phyloP scores from a whole-genome alignment of 1,140 invertebrate species.

The Pararge aegeria region DNA sequence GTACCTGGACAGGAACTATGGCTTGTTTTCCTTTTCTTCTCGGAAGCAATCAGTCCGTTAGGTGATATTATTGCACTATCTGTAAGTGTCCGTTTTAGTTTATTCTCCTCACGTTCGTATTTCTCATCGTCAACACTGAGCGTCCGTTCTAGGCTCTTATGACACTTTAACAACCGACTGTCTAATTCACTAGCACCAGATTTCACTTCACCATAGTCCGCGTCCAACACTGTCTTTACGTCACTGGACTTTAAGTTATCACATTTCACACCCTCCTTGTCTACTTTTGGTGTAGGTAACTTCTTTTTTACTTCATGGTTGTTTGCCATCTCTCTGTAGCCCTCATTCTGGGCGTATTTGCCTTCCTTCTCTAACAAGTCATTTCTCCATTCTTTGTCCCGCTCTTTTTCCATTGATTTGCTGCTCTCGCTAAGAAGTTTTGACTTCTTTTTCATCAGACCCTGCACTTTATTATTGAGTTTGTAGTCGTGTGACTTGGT shows the following conservation, averaged over 20 bases:
- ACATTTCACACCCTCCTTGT: slow-evolving; percentile 62
- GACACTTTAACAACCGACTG: slow-evolving; percentile 61
- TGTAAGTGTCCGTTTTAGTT: slow-evolving; percentile 63
- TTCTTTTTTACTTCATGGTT: slow-evolving; percentile 69
- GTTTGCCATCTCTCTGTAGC: slow-evolving; percentile 72
- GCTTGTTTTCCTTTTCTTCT: slow-evolving; percentile 80
- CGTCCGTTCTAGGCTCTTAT: slow-evolving; percentile 63
- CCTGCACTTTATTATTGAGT: slow-evolving; percentile 60
- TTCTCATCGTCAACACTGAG: slow-evolving; percentile 55
- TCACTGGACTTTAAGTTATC: slow-evolving; percentile 69
- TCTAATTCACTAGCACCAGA: slow-evolving; percentile 64
- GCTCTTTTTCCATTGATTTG: slow-evolving; percentile 55
- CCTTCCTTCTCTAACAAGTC: slow-evolving; percentile 70
- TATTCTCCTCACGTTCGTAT: slow-evolving; percentile 57
- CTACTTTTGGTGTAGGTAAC: slow-evolving; percentile 55
- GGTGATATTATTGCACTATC: slow-evolving; percentile 65
- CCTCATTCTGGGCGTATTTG: slow-evolving; percentile 75
- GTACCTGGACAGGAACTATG: slow-evolving; percentile 74
- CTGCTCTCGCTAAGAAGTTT: slow-evolving; percentile 53
- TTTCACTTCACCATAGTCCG: slow-evolving; percentile 55
- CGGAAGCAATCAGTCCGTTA: slow-evolving; percentile 73
- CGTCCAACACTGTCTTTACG: slow-evolving; percentile 57
- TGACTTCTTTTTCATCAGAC: slow-evolving; percentile 64
- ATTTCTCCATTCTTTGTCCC: slow-evolving; percentile 68
- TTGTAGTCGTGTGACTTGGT: slow-evolving; percentile 72